Base-by-base conservation (phyloP, 35 echinoderm and acorn worm species). In the Nesometra sesokonis region DNA sequence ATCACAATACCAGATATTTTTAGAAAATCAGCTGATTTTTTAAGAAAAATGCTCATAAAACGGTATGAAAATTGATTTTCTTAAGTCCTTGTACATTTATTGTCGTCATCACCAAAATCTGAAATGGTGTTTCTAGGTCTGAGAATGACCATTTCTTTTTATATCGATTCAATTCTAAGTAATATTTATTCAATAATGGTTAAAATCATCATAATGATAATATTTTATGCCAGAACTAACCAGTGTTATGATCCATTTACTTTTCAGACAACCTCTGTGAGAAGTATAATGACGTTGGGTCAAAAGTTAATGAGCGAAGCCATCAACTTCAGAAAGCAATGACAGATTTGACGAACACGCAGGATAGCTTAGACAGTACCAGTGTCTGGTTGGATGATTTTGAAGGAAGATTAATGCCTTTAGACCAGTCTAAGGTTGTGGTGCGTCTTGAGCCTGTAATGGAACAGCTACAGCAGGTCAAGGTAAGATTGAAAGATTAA, bases 391-490 rank as follows among this genome's bases (percentile, higher is more conserved):
- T 99, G 77, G 96, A 99, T 86, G 93, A 94, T 40, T 84, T 92
- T 30, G 96, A 99, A 57, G 47, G 86, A 21, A 84, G 89, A 82
- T 43, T 99, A 11, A 89, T 82, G 23, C 87, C 87, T 43, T 82
- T 99, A n/a, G 88, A 94, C 29, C 89, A 88, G 0, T 81, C 90
- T 78, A 93, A 93, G 82, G 93, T 99, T 88, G 94, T 90, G 13
- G 92, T 99, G 77, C 85, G 79, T 32, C 89, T 92, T 77, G 96
- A 99, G 57, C 96, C 96, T 11, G 90, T 99, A 81, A 32, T 99
- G 78, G 96, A 99, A 79, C 93, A 99, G 86, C 91, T 99, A 3
- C 96, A 99, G 88, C 94, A 94, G 35, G 81, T 93, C 13, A 99
- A 94, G 94, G 95, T 97, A 46, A 82, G 85, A 32, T 0, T n/a